Conservation (phyloP, 1,140 invertebrate species). For the Calliphora vicina region DNA sequence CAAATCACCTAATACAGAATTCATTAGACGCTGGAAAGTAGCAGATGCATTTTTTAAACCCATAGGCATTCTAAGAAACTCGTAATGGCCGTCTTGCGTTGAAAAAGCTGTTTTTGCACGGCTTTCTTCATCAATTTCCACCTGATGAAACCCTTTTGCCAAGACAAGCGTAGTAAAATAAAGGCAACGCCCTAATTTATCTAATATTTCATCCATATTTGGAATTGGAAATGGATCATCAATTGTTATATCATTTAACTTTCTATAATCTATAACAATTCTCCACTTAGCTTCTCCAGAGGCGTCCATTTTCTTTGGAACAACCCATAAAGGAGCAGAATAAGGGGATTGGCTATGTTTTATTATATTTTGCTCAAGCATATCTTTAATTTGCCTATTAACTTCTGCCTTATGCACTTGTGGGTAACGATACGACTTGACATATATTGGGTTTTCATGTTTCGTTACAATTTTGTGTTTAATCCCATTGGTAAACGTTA, state of each 20-base stretch:
- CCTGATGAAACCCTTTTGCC: conserved; percentile 65
- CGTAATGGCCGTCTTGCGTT: conserved; percentile 54
- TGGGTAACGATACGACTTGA: conserved; percentile 35
- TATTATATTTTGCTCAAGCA: conserved; percentile 40
- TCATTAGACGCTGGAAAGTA: conserved; percentile 65
- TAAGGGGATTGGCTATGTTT: conserved; percentile 30
- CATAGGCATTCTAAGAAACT: conserved; percentile 63
- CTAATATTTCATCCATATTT: conserved; percentile 49
- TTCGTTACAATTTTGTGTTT: conserved; percentile 38
- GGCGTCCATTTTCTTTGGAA: conserved; percentile 41
- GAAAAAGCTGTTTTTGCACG: conserved; percentile 65
- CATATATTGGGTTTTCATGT: conserved; percentile 25
- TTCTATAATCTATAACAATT: conserved; percentile 51
- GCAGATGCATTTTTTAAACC: conserved; percentile 62
- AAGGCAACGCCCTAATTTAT: neutral
- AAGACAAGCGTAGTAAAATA: conserved; percentile 38
- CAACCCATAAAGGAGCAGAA: conserved; percentile 24
- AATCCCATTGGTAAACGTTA: conserved; percentile 27
- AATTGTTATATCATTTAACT: conserved; percentile 51
- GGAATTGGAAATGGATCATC: conserved; percentile 65
- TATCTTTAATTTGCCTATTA: conserved; percentile 38
- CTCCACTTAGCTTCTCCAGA: conserved; percentile 53
- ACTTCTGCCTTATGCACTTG: conserved; percentile 34
- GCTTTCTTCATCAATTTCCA: conserved; percentile 58
- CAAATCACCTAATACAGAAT: conserved; percentile 54